Percentiles rank a stretch among this genome's conserved stretches.
These are phyloP conservation scores for Rhimphoctona megacephalus DNA, from an alignment of 2,888 invertebrate species.

Conservation along the genomic window DNA sequence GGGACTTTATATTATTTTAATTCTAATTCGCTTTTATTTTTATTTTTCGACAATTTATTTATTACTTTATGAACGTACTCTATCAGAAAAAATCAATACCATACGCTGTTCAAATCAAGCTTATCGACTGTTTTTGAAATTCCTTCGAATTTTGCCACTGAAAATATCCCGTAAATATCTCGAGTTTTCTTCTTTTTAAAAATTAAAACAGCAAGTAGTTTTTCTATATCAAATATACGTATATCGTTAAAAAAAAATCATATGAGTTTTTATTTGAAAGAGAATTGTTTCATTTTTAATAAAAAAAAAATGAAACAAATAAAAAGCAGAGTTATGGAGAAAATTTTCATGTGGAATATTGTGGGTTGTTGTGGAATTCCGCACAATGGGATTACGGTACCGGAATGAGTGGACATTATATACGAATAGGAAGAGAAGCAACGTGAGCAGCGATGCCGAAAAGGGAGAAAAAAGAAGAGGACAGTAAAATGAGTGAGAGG, in stretches of 20 bases:
- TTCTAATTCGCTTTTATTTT: not conserved
- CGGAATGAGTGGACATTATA: constrained; percentile 7
- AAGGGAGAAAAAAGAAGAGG: not conserved
- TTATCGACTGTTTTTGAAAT: not conserved
- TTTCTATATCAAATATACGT: not conserved
- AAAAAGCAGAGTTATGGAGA: not conserved
- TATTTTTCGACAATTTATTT: not conserved
- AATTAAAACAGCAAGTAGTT: not conserved
- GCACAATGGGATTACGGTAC: not conserved
- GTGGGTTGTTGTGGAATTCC: not conserved
- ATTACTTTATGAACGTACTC: not conserved
- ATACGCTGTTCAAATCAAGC: not conserved
- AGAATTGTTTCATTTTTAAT: too few species aligned
- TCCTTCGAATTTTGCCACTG: not conserved
- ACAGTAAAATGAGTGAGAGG: not conserved
- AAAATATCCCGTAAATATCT: too few species aligned
- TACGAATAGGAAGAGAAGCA: not conserved
- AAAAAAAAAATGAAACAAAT: not conserved
- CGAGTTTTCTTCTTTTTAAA: not conserved
- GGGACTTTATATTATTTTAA: not conserved
- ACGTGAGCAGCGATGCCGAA: not conserved
- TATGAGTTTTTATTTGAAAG: not conserved
- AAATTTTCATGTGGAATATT: not conserved
- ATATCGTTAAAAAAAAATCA: not conserved
- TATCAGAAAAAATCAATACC: not conserved